A percentile compares a stretch with the other conserved stretches of the same genome.
These are phyloP conservation scores for Agrotis clavis DNA, from an alignment of 2,888 invertebrate genomes.

Conservation along the genomic window DNA sequence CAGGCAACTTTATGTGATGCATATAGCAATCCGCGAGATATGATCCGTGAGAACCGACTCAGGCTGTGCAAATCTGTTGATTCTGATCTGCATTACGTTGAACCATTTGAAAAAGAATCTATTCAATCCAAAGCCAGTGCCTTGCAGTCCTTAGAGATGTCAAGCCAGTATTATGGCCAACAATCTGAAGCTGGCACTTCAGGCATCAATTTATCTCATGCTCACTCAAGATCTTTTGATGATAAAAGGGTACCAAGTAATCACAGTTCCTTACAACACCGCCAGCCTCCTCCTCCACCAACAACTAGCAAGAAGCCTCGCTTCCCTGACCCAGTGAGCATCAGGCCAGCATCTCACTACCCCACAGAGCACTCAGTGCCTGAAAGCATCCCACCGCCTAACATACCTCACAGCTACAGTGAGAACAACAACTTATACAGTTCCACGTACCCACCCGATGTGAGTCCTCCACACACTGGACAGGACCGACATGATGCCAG, in stretches of 20 bases:
- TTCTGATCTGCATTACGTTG: slow-evolving; percentile 88
- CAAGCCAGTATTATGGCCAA: slow-evolving; percentile 82
- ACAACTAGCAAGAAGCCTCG: slow-evolving; percentile 85
- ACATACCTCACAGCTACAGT: slow-evolving; percentile 84
- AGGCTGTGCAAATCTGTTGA: slow-evolving; percentile 88
- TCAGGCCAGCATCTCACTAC: slow-evolving; percentile 87
- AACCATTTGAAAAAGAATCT: slow-evolving; percentile 88
- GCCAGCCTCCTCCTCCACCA: slow-evolving; percentile 86
- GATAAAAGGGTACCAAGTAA: slow-evolving; percentile 71
- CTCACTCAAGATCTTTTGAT: slow-evolving; percentile 79
- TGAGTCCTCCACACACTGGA: slow-evolving; percentile 58
- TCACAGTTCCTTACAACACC: slow-evolving; percentile 76
- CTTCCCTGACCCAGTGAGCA: slow-evolving; percentile 88
- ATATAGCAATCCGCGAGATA: slow-evolving; percentile 87
- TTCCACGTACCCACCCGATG: slow-evolving; percentile 81
- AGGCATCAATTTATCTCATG: slow-evolving; percentile 75
- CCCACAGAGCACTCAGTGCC: slow-evolving; percentile 77
- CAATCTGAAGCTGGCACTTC: slow-evolving; percentile 78
- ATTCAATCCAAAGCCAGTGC: slow-evolving; percentile 89
- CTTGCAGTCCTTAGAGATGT: slow-evolving; percentile 84
- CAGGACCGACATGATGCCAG: slow-evolving; percentile 76
- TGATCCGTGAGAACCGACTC: slow-evolving; percentile 83
- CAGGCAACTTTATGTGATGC: slow-evolving; percentile 86
- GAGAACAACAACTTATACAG: slow-evolving; percentile 87
- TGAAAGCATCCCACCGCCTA: slow-evolving; percentile 68